Evolutionary conservation across 92 coral and sea anemone genomes (phyloP).

Genomic region (Ricordea florida): DNA sequence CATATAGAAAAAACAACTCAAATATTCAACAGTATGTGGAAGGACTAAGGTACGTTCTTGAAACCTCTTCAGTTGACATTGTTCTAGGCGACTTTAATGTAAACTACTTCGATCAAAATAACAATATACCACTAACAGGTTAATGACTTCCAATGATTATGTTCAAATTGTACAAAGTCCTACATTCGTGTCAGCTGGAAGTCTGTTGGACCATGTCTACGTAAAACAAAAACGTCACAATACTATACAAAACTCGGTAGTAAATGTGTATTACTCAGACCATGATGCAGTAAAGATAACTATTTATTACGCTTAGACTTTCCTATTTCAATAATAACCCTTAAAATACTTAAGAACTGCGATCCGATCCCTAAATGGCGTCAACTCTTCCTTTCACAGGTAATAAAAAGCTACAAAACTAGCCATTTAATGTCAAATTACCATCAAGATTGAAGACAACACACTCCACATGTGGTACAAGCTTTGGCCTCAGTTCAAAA

Average conservation of each 20-base stretch:
- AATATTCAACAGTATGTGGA: constrained; percentile 9
- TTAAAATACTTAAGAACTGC: no score
- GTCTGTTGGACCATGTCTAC: constrained; percentile 43
- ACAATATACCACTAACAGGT: background rate
- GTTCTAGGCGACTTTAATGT: constrained; percentile 44
- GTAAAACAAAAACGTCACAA: constrained; percentile 18
- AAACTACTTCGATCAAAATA: constrained; percentile 15
- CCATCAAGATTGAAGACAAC: no score
- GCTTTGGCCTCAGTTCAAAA: no score
- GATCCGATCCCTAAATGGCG: no score
- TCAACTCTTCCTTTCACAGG: no score
- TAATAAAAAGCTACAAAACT: no score
- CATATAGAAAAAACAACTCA: constrained; percentile 39
- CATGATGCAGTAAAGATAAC: constrained; percentile 30
- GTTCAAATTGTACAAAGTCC: constrained; percentile 43
- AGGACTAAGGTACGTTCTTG: background rate
- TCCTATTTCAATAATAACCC: no score
- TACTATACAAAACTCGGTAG: constrained; percentile 9
- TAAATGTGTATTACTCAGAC: constrained; percentile 41
- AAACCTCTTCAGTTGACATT: background rate
- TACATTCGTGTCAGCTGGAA: constrained; percentile 48
- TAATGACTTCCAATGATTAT: constrained; percentile 22
- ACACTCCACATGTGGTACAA: no score
- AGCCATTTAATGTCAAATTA: no score
- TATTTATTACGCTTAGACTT: background rate